These are phyloP conservation scores for Altica lythri DNA, from an alignment of 2,888 invertebrate genomes.

Conservation along the genomic window DNA sequence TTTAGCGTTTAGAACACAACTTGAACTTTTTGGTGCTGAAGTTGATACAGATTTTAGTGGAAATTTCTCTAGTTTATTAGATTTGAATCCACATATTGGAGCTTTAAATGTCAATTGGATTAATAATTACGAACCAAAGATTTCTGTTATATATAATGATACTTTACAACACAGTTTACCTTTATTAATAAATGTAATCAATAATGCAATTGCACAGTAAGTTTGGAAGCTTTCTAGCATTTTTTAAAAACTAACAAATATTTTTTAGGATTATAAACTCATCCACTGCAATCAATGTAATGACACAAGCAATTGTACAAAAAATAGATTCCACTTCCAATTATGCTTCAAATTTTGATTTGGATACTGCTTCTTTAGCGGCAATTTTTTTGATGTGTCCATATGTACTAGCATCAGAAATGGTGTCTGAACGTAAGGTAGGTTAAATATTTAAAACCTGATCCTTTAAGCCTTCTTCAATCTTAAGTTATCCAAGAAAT, in stretches of 20 bases:
- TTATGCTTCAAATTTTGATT: slow-evolving; percentile 72
- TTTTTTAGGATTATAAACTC: slow-evolving; percentile 65
- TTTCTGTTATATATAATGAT: slow-evolving; percentile 75
- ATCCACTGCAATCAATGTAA: slow-evolving; percentile 75
- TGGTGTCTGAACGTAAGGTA: slow-evolving; percentile 86
- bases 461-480: too few species aligned
- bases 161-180: slow-evolving; percentile 80
- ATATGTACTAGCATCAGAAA: slow-evolving; percentile 76
- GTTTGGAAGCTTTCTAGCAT: slow-evolving; percentile 66
- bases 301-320: too few species aligned
- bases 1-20: slow-evolving; percentile 50
- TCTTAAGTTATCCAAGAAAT: too few species aligned
- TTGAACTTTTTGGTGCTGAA: slow-evolving; percentile 51
- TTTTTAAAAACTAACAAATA: too few species aligned
- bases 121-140: slow-evolving; percentile 60
- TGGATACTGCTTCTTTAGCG: slow-evolving; percentile 77
- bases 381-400: slow-evolving; percentile 81
- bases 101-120: slow-evolving; percentile 67
- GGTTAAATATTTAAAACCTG: too few species aligned
- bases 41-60: slow-evolving; percentile 65
- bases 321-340: too few species aligned
- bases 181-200: slow-evolving; percentile 72
- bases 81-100: slow-evolving; percentile 69
- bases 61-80: slow-evolving; percentile 67
- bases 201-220: slow-evolving; percentile 73